Evolutionary conservation across 2,888 invertebrate genomes (phyloP), one percentile per base, ranked within the genome.

Genomic region (Oeneis ivallda): DNA sequence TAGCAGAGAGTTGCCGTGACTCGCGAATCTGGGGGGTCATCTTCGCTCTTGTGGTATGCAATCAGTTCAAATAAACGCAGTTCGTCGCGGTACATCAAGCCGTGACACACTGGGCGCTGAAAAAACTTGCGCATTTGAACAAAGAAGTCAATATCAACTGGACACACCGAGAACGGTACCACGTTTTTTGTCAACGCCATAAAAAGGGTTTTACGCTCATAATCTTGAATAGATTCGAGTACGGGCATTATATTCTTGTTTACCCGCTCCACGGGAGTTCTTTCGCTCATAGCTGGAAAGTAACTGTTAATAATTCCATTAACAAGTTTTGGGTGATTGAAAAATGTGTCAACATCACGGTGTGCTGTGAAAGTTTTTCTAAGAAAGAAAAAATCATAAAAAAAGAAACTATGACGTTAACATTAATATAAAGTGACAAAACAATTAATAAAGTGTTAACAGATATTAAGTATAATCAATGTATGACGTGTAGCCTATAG

Each of bases 51-150:
- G 15, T 47, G 17, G 7, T 17, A 17, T 17, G 15, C 17, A 15
- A 47, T 47, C 43, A 43, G 37, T 8, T 37, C 7, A 11, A 43
- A 41, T 2, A 13, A 13, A 4, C 1, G 11, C 41, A 9, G 47
- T 47, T 66, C 61, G 71, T 74, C 69, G 66, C 72, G 67, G 68
- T 68, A 73, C 74, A 71, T 74, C 73, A 71, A 65, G 65, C 68
- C 64, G 70, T 63, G 69, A 72, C 72, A 70, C 71, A 72, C 71
- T 72, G 66, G 59, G 67, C 65, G 65, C 64, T 53, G 69, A 76
- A 76, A 75, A 77, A 75, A 72, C 70, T 26, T 43, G 68, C 66
- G 68, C 73, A 69, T 71, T 62, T 71, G 68, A 71, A 75, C 76
- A 74, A 76, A 75, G 65, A 69, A 70, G 56, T 60, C 53, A 65